A percentile compares a stretch with the other conserved stretches of the same genome.
Evolutionary conservation across 2,113 vertebrate genomes (phyloP).

Genomic region (Podilymbus podiceps): DNA sequence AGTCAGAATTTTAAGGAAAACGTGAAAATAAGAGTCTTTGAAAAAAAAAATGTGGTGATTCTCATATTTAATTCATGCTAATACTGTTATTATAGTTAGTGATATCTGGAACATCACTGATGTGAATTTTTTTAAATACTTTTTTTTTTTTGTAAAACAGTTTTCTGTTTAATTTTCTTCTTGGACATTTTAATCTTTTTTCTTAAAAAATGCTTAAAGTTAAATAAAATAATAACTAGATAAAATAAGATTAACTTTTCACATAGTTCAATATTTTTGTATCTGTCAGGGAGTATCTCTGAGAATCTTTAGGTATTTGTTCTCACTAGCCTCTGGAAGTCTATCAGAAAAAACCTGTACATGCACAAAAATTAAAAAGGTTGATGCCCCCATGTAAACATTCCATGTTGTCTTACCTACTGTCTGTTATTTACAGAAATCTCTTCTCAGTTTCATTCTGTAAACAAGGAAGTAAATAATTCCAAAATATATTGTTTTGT

Average conservation of each 20-base stretch:
- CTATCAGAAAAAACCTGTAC: neutral
- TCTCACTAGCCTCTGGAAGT: neutral
- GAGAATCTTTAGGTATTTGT: neutral
- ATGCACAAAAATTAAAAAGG: neutral
- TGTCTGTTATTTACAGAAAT: neutral
- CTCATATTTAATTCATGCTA: neutral
- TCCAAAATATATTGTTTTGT: neutral
- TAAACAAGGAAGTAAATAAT: neutral
- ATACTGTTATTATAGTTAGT: neutral
- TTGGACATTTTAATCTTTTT: neutral
- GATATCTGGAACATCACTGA: neutral
- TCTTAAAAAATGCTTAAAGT: neutral
- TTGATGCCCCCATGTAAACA: neutral
- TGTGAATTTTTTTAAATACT: neutral
- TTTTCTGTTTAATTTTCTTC: neutral
- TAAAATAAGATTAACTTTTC: neutral
- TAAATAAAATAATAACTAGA: neutral
- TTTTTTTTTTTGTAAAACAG: neutral
- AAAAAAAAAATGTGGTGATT: neutral
- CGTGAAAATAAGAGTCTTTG: neutral
- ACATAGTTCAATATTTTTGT: neutral
- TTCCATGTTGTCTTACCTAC: neutral
- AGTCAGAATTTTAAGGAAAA: neutral
- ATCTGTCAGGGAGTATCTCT: neutral
- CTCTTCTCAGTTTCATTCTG: neutral